These are phyloP conservation scores for Phaonia tiefii DNA, from an alignment of 2,888 invertebrate genomes.

Conservation along the genomic window DNA sequence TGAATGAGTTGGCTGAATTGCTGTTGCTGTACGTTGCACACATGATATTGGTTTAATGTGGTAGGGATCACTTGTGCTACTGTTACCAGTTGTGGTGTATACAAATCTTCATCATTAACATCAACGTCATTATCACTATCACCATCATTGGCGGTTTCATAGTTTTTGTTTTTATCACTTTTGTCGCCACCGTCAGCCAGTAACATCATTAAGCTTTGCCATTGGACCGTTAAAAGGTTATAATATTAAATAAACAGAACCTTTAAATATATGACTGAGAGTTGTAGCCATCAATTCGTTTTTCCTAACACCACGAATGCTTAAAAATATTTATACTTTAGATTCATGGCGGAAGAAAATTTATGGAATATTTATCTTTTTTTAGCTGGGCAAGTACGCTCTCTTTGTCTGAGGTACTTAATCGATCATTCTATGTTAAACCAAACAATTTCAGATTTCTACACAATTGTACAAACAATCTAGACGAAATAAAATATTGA, in stretches of 20 bases:
- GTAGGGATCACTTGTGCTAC: not conserved
- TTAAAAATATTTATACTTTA: no score
- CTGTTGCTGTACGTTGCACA: slow-evolving; percentile 16
- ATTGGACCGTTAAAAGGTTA: slow-evolving; percentile 18
- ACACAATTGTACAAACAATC: no score
- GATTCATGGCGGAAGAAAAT: no score
- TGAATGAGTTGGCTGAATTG: slow-evolving; percentile 8
- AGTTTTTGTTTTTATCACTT: slow-evolving; percentile 25
- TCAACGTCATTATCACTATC: not conserved
- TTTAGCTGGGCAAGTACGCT: no score
- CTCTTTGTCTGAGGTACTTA: no score
- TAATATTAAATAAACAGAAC: not conserved
- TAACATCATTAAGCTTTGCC: slow-evolving; percentile 25
- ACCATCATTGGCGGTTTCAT: not conserved
- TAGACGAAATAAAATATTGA: no score
- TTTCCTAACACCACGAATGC: no score
- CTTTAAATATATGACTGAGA: no score
- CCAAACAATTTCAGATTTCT: no score
- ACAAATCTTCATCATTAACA: slow-evolving; percentile 18
- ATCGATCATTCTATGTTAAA: no score
- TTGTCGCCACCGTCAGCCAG: slow-evolving; percentile 31
- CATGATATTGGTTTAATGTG: not conserved
- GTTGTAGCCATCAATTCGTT: no score
- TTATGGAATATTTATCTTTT: no score
- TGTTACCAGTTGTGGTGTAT: slow-evolving; percentile 14